Conservation (phyloP, 2,888 invertebrate species). For the Hypercompe scribonia region DNA sequence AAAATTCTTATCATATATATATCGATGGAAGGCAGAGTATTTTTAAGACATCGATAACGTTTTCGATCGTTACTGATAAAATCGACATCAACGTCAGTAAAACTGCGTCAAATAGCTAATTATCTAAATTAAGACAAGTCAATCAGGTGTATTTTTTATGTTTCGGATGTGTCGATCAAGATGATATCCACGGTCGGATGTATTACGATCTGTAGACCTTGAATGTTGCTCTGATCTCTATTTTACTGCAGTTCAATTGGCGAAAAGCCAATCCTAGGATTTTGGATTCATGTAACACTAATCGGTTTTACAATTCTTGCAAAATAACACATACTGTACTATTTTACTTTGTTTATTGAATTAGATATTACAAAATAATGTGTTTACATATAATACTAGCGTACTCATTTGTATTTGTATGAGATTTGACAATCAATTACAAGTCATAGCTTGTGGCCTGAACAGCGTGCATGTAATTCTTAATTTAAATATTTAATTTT, state of each 20-base stretch:
- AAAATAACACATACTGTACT: background rate
- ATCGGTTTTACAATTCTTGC: conserved; percentile 25
- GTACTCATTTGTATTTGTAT: background rate
- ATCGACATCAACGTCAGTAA: background rate
- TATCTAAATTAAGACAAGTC: conserved; percentile 7
- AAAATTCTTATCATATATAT: too few species aligned
- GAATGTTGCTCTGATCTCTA: conserved; percentile 25
- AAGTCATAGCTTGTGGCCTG: too few species aligned
- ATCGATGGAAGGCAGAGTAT: too few species aligned
- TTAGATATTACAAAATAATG: background rate
- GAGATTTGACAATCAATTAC: too few species aligned
- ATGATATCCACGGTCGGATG: conserved; percentile 19
- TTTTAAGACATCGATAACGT: too few species aligned
- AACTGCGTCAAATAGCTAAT: background rate
- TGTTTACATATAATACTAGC: background rate
- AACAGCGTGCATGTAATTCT: too few species aligned
- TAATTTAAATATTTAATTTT: too few species aligned
- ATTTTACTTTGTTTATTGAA: background rate
- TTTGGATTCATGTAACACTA: conserved; percentile 26
- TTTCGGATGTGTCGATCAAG: conserved; percentile 19
- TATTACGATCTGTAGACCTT: conserved; percentile 33
- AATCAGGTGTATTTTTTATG: conserved; percentile 10
- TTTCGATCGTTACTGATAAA: background rate
- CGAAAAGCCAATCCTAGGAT: conserved; percentile 42
- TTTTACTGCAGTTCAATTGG: conserved; percentile 40